Evolutionary conservation across 2,113 vertebrate genomes (phyloP).

Genomic region (Zosterops lateralis): DNA sequence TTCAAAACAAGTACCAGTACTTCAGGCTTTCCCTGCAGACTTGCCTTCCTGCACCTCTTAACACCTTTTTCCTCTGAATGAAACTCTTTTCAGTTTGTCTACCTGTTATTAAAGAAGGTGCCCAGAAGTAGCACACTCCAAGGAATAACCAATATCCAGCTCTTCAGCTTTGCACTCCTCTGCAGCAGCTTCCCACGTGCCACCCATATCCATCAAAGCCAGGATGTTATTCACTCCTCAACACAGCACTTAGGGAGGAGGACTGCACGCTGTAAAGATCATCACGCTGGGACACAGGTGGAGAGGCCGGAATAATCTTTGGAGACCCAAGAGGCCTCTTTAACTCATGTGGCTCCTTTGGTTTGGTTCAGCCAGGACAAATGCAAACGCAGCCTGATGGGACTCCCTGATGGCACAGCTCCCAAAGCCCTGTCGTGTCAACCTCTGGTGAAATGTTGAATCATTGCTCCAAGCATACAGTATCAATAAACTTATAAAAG

Average conservation of each 20-base stretch:
- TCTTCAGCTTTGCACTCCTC: neutral
- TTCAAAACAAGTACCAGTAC: neutral
- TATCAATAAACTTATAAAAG: neutral
- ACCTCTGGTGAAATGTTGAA: neutral
- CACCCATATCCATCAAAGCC: neutral
- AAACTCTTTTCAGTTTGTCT: neutral
- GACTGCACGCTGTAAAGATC: accelerated
- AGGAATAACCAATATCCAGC: neutral
- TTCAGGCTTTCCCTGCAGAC: neutral
- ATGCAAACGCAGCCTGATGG: neutral
- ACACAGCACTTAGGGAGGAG: neutral
- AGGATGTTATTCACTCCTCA: neutral
- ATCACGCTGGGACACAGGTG: accelerated
- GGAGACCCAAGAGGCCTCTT: neutral
- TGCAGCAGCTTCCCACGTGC: neutral
- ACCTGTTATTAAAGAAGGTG: neutral
- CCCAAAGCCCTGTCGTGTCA: neutral
- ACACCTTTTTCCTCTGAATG: neutral
- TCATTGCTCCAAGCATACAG: neutral
- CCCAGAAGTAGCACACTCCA: neutral
- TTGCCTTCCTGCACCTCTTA: neutral
- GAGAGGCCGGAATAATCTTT: neutral
- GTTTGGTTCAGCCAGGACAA: neutral
- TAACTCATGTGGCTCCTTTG: neutral
- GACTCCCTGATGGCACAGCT: neutral